Percentiles rank a stretch among this genome's conserved stretches.
These are phyloP conservation scores for Megalops cyprinoides DNA, from an alignment of 2,797 vertebrate species.

Conservation along the genomic window DNA sequence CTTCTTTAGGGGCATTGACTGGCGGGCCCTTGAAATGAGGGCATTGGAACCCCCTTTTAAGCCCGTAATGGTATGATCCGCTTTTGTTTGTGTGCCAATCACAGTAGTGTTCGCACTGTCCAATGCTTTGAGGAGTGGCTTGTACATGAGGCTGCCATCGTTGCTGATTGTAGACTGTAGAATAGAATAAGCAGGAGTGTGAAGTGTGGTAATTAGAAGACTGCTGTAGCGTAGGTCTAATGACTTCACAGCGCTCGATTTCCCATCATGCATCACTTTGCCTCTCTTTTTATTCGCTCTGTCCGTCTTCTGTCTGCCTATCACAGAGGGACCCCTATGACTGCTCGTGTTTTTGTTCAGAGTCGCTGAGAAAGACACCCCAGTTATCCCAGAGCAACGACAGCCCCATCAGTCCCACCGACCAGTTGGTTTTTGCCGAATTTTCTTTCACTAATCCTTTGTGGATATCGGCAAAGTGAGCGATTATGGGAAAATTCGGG, in stretches of 20 bases:
- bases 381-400: conserved; percentile 76
- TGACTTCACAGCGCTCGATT: background rate
- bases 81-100: no score
- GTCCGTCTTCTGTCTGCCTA: conserved; percentile 2
- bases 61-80: conserved; percentile 75
- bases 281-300: no score
- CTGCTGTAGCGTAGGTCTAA: no score
- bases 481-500: no score
- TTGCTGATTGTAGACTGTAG: no score
- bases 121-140: no score
- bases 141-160: no score
- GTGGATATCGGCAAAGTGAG: conserved; percentile 69
- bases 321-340: conserved; percentile 73
- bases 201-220: background rate
- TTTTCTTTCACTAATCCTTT: conserved; percentile 80
- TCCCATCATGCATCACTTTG: background rate
- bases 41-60: conserved; percentile 76
- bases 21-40: conserved; percentile 71
- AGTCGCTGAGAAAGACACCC: conserved; percentile 78
- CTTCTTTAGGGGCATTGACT: conserved; percentile 83
- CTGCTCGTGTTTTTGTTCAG: conserved; percentile 79
- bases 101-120: no score
- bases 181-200: no score
- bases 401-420: conserved; percentile 80
- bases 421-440: conserved; percentile 74